phyloP scores from a whole-genome alignment of 37 sponge, comb jelly and placozoan species.

The Crambe crambe region DNA sequence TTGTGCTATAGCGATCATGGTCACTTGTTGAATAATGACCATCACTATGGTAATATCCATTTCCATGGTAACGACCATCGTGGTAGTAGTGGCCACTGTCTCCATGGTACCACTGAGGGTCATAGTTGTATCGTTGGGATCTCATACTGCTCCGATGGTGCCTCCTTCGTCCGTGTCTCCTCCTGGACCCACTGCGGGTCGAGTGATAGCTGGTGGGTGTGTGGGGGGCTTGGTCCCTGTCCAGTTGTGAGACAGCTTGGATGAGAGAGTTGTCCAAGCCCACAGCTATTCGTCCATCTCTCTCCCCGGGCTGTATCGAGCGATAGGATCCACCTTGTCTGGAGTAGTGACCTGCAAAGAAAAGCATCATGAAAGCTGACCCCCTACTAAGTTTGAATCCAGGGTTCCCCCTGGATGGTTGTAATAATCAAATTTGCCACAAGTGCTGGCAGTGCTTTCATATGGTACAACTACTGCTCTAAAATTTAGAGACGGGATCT shows the following conservation, averaged over 20 bases:
- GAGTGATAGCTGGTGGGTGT: neutral
- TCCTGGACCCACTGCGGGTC: neutral
- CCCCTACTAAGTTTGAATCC: too few species aligned
- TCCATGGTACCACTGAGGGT: neutral
- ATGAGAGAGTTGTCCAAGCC: slow-evolving; percentile 10
- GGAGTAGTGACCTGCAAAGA: neutral
- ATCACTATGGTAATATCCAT: neutral
- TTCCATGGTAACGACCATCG: slow-evolving; percentile 4
- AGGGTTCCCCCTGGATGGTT: too few species aligned
- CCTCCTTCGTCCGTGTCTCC: neutral
- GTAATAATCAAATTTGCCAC: too few species aligned
- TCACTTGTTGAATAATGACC: too few species aligned
- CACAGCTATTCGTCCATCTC: slow-evolving; percentile 2
- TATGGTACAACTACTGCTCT: too few species aligned
- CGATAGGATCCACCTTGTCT: neutral
- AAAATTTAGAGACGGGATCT: too few species aligned
- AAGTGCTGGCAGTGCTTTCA: too few species aligned
- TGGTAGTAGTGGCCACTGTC: neutral
- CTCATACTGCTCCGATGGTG: neutral
- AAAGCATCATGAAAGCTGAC: neutral
- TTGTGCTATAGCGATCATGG: neutral
- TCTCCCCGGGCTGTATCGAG: neutral
- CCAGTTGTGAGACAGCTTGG: neutral
- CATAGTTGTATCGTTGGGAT: neutral
- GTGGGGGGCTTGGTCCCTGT: too few species aligned